phyloP scores from a whole-genome alignment of 2,888 invertebrate genomes.

The Atethmia centrago region DNA sequence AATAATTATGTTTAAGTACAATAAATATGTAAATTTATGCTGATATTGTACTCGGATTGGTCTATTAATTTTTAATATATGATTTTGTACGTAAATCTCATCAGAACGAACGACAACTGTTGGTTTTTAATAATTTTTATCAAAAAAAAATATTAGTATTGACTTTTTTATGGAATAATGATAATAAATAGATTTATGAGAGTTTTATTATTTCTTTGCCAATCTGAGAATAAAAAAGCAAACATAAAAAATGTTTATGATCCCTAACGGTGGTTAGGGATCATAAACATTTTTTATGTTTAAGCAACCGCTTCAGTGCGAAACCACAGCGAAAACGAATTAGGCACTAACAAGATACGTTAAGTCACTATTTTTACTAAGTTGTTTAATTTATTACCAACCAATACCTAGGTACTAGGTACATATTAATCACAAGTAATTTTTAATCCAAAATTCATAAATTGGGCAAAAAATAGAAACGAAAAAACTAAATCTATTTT shows the following conservation, averaged over 20 bases:
- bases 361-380: not conserved
- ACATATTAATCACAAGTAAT: too few species aligned
- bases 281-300: too few species aligned
- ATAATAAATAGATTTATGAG: slow-evolving; percentile 52
- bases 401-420: too few species aligned
- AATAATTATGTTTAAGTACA: slow-evolving; percentile 74
- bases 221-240: slow-evolving; percentile 18
- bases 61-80: slow-evolving; percentile 69
- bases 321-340: not conserved
- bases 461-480: too few species aligned
- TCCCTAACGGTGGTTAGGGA: not conserved
- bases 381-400: too few species aligned
- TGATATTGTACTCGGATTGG: slow-evolving; percentile 72
- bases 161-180: slow-evolving; percentile 56
- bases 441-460: not conserved
- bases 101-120: slow-evolving; percentile 53
- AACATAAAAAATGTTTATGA: slow-evolving; percentile 23
- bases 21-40: slow-evolving; percentile 82
- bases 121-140: slow-evolving; percentile 52
- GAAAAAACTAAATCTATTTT: not conserved
- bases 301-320: not conserved
- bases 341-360: not conserved
- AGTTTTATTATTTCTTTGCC: slow-evolving; percentile 41
- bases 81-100: slow-evolving; percentile 60
- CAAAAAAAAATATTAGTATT: slow-evolving; percentile 49